A percentile compares a stretch with the other conserved stretches of the same genome.
phyloP scores from a whole-genome alignment of 2,113 vertebrate genomes.

The Podilymbus podiceps region DNA sequence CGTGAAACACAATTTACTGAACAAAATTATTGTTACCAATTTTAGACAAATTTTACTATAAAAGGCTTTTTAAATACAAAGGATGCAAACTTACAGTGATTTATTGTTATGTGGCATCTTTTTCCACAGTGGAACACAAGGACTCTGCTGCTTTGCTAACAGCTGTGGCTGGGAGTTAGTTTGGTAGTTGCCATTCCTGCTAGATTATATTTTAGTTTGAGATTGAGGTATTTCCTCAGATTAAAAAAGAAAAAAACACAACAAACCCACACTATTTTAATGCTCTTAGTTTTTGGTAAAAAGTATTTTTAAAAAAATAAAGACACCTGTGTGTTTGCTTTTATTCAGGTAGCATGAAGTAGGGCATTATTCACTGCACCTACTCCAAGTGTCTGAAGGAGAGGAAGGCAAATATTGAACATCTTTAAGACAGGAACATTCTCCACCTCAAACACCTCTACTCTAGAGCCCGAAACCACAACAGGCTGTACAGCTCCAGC shows the following conservation, averaged over 20 bases:
- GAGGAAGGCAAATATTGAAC: not conserved
- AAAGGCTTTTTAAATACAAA: not conserved
- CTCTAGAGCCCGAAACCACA: not conserved
- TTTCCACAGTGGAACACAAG: not conserved
- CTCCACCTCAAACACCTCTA: not conserved
- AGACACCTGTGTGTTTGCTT: not conserved
- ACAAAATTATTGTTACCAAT: not conserved
- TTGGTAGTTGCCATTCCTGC: not conserved
- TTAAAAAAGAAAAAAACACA: not conserved
- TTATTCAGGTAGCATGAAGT: fast-evolving
- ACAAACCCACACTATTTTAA: not conserved
- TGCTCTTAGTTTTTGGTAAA: not conserved
- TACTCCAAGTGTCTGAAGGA: not conserved
- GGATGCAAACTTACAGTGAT: not conserved
- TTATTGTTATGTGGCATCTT: not conserved
- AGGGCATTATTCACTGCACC: not conserved
- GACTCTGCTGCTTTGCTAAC: not conserved
- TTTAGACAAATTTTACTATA: not conserved
- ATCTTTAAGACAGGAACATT: not conserved
- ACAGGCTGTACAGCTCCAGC: not conserved
- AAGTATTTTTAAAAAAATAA: not conserved
- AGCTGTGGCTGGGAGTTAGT: not conserved
- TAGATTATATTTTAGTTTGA: not conserved
- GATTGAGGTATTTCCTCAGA: not conserved
- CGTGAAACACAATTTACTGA: not conserved